A percentile compares a stretch with the other conserved stretches of the same genome.
Evolutionary conservation across 2,888 invertebrate genomes (phyloP).

Genomic region (Agrotis segetum): DNA sequence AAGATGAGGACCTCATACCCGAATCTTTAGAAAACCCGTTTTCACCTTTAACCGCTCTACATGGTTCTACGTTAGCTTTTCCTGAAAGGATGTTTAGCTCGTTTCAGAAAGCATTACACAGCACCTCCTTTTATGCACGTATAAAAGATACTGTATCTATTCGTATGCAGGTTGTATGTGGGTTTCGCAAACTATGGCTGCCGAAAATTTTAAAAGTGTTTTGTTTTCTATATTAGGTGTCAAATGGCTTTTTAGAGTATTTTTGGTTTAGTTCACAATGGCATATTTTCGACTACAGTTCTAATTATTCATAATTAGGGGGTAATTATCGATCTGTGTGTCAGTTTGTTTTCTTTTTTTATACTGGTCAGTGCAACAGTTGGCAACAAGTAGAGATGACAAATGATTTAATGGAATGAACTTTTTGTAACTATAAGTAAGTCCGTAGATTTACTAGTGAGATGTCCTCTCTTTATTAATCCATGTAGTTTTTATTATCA

Average conservation of each 20-base stretch:
- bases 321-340: not conserved
- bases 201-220: conserved; percentile 9
- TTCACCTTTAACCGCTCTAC: conserved; percentile 15
- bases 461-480: not conserved
- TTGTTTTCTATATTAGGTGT: conserved; percentile 10
- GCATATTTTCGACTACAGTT: conserved; percentile 1
- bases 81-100: conserved; percentile 41
- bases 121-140: conserved; percentile 41
- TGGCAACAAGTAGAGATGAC: not conserved
- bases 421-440: not conserved
- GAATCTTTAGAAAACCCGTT: conserved; percentile 40
- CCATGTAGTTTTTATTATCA: not conserved
- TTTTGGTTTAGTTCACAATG: no score
- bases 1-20: conserved; percentile 9
- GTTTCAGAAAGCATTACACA: conserved; percentile 50
- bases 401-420: not conserved
- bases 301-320: no score
- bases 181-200: conserved; percentile 10
- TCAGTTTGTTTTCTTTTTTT: not conserved
- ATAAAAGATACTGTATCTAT: conserved; percentile 15
- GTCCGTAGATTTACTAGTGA: not conserved
- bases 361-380: not conserved
- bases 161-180: conserved; percentile 25
- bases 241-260: not conserved
- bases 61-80: conserved; percentile 40